phyloP scores from a whole-genome alignment of 2,797 vertebrate species.

The Bradypodion pumilum region DNA sequence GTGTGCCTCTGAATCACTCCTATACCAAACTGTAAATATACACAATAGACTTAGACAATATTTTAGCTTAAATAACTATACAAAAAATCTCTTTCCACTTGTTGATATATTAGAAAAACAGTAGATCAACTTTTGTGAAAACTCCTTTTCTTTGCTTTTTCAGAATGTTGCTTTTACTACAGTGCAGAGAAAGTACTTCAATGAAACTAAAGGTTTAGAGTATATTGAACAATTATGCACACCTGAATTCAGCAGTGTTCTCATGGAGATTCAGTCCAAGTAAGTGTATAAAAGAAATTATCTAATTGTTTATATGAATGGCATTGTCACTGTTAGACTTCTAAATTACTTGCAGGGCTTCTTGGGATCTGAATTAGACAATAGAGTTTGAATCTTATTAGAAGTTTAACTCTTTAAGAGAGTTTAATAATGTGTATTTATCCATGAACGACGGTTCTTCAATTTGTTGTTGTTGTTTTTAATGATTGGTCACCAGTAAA shows the following conservation, averaged over 20 bases:
- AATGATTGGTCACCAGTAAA: neutral
- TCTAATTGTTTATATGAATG: neutral
- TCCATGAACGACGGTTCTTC: no score
- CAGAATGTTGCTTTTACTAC: conserved; percentile 89
- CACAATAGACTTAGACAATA: neutral
- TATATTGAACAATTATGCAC: conserved; percentile 92
- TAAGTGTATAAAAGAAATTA: conserved; percentile 71
- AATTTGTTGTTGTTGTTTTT: no score
- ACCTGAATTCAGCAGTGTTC: conserved; percentile 87
- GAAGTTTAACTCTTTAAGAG: no score
- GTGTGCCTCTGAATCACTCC: neutral
- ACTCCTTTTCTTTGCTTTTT: conserved; percentile 50
- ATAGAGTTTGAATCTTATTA: no score
- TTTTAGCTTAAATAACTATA: neutral
- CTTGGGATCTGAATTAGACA: neutral
- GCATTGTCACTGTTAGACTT: neutral
- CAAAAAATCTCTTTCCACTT: neutral
- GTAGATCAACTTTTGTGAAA: neutral
- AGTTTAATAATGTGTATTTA: no score
- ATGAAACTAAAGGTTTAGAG: conserved; percentile 94
- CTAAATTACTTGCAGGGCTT: neutral
- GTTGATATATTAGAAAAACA: conserved; percentile 1
- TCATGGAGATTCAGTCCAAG: conserved; percentile 96
- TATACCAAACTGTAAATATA: neutral
- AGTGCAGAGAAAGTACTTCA: conserved; percentile 94